Percentiles rank a stretch among this genome's conserved stretches.
Evolutionary conservation across 2,113 vertebrate species (phyloP).

Genomic region (Beaufortia kweichowensis): DNA sequence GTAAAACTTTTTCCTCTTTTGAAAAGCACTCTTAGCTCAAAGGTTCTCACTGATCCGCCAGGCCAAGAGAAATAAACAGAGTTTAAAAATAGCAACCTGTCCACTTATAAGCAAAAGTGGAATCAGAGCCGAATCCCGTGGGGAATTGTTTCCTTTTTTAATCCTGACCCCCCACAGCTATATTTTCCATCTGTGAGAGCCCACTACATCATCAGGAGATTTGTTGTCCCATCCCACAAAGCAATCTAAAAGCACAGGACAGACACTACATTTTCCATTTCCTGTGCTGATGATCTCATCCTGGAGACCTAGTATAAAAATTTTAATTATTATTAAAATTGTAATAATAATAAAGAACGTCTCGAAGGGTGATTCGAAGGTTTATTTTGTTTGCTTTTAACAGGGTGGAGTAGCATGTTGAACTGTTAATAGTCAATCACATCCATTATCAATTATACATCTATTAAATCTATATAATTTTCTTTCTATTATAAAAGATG

Average conservation of each 20-base stretch:
- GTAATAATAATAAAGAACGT: background rate
- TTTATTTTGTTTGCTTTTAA: background rate
- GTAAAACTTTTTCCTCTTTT: constrained; percentile 7
- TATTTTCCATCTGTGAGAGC: constrained; percentile 76
- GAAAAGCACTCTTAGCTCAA: constrained; percentile 16
- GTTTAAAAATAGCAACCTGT: constrained; percentile 61
- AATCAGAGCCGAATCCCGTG: constrained; percentile 65
- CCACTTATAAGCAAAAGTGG: constrained; percentile 67
- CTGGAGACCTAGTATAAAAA: background rate
- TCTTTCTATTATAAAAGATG: too few relatives aligned
- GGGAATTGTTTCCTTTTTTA: constrained; percentile 69
- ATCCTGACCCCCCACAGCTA: constrained; percentile 66
- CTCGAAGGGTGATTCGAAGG: background rate
- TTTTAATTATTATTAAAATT: background rate
- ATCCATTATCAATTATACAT: too few relatives aligned
- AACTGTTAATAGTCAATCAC: too few relatives aligned
- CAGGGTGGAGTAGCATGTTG: too few relatives aligned
- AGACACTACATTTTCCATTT: constrained; percentile 32
- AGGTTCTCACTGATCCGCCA: constrained; percentile 36
- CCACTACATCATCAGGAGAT: constrained; percentile 58
- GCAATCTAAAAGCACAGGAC: background rate
- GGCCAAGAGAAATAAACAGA: constrained; percentile 74
- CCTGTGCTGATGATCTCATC: constrained; percentile 24
- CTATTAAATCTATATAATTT: too few relatives aligned
- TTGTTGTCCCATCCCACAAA: constrained; percentile 50